Percentiles rank a stretch among this genome's conserved stretches.
These are phyloP conservation scores for Zaprionus vittiger DNA, from an alignment of 1,140 invertebrate species.

Conservation along the genomic window DNA sequence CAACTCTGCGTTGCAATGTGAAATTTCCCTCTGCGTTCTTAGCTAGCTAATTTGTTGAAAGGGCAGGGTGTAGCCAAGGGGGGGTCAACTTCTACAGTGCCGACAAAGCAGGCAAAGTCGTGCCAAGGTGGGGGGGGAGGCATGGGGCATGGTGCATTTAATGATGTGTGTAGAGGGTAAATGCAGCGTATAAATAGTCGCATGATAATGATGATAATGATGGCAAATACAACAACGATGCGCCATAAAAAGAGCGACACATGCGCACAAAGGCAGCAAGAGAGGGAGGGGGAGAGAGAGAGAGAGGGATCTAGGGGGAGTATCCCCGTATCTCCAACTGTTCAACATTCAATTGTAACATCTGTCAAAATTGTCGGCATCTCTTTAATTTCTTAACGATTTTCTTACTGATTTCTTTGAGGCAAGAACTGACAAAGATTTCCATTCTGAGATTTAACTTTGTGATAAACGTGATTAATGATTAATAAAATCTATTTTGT, in stretches of 20 bases:
- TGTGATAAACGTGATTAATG: neutral
- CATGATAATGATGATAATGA: slow-evolving; percentile 44
- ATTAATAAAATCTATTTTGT: too few relatives aligned
- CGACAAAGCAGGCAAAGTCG: slow-evolving; percentile 51
- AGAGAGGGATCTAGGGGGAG: neutral
- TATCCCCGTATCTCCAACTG: neutral
- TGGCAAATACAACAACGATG: slow-evolving; percentile 28
- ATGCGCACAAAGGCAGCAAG: neutral
- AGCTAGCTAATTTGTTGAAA: slow-evolving; percentile 47
- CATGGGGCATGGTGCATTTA: slow-evolving; percentile 30
- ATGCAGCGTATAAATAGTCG: slow-evolving; percentile 9
- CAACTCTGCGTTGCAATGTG: slow-evolving; percentile 33
- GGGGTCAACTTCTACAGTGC: slow-evolving; percentile 27
- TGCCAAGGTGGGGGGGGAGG: neutral
- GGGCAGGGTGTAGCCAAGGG: neutral
- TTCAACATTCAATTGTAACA: neutral
- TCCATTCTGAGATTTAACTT: neutral
- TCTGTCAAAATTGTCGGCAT: neutral
- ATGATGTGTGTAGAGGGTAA: slow-evolving; percentile 43
- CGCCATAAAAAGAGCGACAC: slow-evolving; percentile 12
- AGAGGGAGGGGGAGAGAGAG: neutral
- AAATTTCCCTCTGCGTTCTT: slow-evolving; percentile 37
- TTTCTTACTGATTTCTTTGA: neutral
- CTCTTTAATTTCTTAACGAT: neutral
- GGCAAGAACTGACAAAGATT: neutral